Conservation (phyloP, 2,888 invertebrate species). For the Macrosiphum euphorbiae region DNA sequence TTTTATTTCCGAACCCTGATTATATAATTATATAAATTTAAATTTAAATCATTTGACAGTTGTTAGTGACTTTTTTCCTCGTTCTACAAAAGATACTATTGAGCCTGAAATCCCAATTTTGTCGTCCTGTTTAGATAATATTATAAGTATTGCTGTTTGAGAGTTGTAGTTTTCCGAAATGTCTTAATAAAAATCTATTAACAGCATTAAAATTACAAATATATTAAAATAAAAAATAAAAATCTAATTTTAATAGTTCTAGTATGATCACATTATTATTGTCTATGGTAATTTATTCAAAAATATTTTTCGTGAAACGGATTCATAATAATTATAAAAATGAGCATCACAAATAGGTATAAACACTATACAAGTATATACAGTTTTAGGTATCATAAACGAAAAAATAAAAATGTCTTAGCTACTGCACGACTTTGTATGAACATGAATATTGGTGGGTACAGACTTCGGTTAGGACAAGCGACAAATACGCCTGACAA, state of each 20-base stretch:
- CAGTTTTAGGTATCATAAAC: not conserved
- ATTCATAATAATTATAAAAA: not conserved
- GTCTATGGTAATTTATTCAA: not conserved
- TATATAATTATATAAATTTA: no score
- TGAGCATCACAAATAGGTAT: not conserved
- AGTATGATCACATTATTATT: no score
- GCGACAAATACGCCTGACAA: not conserved
- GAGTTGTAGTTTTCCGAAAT: no score
- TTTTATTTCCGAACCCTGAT: not conserved
- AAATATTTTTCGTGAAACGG: not conserved
- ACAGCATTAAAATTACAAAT: not conserved
- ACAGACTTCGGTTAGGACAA: not conserved
- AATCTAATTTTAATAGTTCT: not conserved
- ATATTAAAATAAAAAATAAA: not conserved
- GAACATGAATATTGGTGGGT: not conserved
- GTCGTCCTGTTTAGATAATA: no score
- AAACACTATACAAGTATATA: not conserved
- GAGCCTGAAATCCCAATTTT: not conserved
- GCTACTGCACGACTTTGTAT: not conserved
- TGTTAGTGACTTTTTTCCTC: not conserved
- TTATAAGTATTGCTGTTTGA: no score
- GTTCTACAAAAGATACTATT: not conserved
- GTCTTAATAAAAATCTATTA: not conserved
- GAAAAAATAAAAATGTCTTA: not conserved
- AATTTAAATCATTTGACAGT: not conserved